Conservation (phyloP, 53 echinoderm and acorn worm species). For the Paracentrotus lividus region DNA sequence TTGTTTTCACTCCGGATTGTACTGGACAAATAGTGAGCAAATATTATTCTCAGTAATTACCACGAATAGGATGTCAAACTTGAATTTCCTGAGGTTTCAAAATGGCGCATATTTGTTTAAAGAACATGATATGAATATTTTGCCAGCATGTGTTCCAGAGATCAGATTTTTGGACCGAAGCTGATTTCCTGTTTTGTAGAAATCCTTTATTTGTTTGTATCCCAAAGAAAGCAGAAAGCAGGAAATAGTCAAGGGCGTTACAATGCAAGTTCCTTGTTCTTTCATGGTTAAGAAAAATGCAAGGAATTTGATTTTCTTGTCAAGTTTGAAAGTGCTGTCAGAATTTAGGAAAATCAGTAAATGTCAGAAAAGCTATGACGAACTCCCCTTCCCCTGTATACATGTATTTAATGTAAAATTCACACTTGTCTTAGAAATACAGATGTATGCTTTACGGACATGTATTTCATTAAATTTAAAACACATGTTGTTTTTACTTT, state of each 20-base stretch:
- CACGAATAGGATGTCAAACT: not conserved
- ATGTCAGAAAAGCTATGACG: not conserved
- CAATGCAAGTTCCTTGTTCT: slow-evolving; percentile 47
- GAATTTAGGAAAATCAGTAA: not conserved
- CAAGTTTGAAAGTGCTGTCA: slow-evolving; percentile 22
- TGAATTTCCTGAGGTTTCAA: not conserved
- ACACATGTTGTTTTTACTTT: too few relatives aligned
- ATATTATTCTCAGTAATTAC: not conserved
- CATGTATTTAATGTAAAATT: too few relatives aligned
- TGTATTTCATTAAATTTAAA: too few relatives aligned
- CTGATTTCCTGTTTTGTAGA: slow-evolving; percentile 41
- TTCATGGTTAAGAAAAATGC: slow-evolving; percentile 37
- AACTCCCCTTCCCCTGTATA: not conserved
- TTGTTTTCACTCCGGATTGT: too few relatives aligned
- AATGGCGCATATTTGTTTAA: slow-evolving; percentile 9
- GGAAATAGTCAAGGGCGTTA: slow-evolving; percentile 26
- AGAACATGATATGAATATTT: slow-evolving; percentile 6
- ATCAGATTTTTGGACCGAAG: slow-evolving; percentile 40
- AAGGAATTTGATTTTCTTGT: slow-evolving; percentile 49
- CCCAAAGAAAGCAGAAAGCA: slow-evolving; percentile 21
- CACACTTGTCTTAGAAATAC: not conserved
- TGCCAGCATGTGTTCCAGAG: slow-evolving; percentile 15
- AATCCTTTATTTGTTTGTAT: slow-evolving; percentile 46
- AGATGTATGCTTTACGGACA: too few relatives aligned
- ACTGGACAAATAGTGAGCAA: too few relatives aligned